A percentile compares a stretch with the other conserved stretches of the same genome.
phyloP scores from a whole-genome alignment of 2,797 vertebrate genomes.

The Sphenodon punctatus region DNA sequence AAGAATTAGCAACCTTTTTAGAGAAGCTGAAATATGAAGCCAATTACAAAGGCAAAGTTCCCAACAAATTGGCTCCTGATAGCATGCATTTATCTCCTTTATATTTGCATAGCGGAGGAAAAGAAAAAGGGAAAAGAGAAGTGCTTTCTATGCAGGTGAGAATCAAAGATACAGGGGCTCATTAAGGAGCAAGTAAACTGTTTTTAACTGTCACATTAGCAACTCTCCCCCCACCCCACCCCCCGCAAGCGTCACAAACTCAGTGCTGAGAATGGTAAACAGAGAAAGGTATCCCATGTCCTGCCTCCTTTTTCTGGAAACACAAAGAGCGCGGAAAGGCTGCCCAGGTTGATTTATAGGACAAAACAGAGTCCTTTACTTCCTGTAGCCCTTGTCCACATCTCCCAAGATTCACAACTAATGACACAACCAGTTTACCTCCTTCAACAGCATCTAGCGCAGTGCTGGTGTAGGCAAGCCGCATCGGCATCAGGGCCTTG shows the following conservation, averaged over 20 bases:
- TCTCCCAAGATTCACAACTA: neutral
- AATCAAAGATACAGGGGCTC: conserved; percentile 2
- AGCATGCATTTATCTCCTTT: conserved; percentile 59
- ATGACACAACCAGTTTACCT: neutral
- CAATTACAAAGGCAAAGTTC: conserved; percentile 43
- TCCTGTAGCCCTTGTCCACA: neutral
- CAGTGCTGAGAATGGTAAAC: conserved; percentile 34
- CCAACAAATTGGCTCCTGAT: conserved; percentile 47
- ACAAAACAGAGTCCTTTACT: neutral
- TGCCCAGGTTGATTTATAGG: neutral
- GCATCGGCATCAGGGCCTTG: too few species aligned
- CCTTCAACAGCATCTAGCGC: neutral
- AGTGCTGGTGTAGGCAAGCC: too few species aligned
- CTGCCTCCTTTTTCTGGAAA: neutral
- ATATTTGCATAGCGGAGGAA: conserved; percentile 40
- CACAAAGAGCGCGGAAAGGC: too few species aligned
- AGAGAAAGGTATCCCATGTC: neutral
- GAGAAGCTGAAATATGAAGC: conserved; percentile 50
- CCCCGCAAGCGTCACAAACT: neutral
- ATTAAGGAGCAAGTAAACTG: neutral
- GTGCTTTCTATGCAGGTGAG: neutral
- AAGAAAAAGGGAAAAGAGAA: conserved; percentile 18
- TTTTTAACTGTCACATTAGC: neutral
- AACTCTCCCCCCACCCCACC: neutral
- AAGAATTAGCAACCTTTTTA: neutral